Percentiles rank a stretch among this genome's conserved stretches.
phyloP scores from a whole-genome alignment of 2,797 vertebrate species.

The Calcarius lapponicus region DNA sequence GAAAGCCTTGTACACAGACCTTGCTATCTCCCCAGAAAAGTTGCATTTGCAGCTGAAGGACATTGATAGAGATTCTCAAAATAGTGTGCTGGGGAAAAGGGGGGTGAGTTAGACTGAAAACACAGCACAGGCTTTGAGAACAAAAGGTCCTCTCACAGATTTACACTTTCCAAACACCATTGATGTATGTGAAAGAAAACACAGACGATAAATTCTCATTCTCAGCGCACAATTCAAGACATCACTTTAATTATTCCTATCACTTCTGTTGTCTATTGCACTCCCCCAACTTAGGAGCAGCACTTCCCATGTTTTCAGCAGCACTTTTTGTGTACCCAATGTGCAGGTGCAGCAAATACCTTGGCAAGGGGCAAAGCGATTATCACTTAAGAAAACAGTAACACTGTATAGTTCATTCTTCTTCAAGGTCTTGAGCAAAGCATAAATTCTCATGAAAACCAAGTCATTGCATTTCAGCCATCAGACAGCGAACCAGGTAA shows the following conservation, averaged over 20 bases:
- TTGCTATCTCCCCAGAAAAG: conserved; percentile 80
- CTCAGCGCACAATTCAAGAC: conserved; percentile 49
- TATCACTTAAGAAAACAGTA: conserved; percentile 80
- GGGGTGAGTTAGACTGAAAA: conserved; percentile 63
- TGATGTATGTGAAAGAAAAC: conserved; percentile 75
- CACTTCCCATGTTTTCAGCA: conserved; percentile 39
- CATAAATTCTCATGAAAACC: conserved; percentile 83
- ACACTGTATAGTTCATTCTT: conserved; percentile 84
- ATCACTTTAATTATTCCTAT: conserved; percentile 47
- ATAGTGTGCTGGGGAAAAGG: background rate
- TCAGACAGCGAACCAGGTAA: conserved; percentile 75
- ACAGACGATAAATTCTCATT: conserved; percentile 76
- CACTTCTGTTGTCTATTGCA: background rate
- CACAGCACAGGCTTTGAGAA: conserved; percentile 71
- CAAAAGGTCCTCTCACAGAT: conserved; percentile 75
- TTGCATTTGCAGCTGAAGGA: conserved; percentile 75
- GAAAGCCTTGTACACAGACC: conserved; percentile 87
- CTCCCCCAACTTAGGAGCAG: conserved; percentile 21
- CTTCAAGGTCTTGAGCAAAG: conserved; percentile 88
- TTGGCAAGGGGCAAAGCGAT: conserved; percentile 72
- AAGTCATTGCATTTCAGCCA: conserved; percentile 52
- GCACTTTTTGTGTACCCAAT: conserved; percentile 22
- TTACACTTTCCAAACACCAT: conserved; percentile 39
- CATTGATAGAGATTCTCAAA: conserved; percentile 79
- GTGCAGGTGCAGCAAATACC: conserved; percentile 83